phyloP scores from a whole-genome alignment of 1,140 invertebrate genomes.

The Anastatus disparis region DNA sequence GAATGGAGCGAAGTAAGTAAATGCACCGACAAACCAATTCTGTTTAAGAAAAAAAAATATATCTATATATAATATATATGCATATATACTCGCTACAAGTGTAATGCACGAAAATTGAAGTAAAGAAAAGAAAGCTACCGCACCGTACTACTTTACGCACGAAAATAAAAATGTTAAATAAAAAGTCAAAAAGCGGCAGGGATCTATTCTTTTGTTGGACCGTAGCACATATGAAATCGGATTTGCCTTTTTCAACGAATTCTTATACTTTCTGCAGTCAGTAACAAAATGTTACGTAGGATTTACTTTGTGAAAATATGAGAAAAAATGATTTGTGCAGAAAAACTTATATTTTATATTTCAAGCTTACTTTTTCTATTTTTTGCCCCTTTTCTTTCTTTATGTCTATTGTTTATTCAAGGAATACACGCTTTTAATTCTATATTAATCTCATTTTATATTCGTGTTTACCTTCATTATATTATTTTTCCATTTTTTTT shows the following conservation, averaged over 20 bases:
- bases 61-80: no score
- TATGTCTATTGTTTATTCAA: no score
- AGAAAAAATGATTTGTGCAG: neutral
- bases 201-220: neutral
- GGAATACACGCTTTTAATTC: no score
- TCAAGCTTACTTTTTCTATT: neutral
- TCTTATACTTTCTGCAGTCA: neutral
- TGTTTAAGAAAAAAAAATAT: no score
- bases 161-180: neutral
- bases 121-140: no score
- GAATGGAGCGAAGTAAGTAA: constrained; percentile 87
- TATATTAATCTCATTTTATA: no score
- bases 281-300: neutral
- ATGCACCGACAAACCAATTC: neutral
- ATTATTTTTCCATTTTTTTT: no score
- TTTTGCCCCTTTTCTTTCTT: neutral
- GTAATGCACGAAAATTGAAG: neutral
- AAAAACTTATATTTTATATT: neutral
- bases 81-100: neutral
- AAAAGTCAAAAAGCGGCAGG: neutral
- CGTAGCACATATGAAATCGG: neutral
- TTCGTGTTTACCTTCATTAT: no score
- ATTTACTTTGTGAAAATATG: constrained; percentile 1
- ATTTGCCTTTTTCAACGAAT: constrained; percentile 14
- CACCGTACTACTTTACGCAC: neutral